Base-by-base conservation (phyloP, 2,797 vertebrate species). In the Epinephelus malabaricus region DNA sequence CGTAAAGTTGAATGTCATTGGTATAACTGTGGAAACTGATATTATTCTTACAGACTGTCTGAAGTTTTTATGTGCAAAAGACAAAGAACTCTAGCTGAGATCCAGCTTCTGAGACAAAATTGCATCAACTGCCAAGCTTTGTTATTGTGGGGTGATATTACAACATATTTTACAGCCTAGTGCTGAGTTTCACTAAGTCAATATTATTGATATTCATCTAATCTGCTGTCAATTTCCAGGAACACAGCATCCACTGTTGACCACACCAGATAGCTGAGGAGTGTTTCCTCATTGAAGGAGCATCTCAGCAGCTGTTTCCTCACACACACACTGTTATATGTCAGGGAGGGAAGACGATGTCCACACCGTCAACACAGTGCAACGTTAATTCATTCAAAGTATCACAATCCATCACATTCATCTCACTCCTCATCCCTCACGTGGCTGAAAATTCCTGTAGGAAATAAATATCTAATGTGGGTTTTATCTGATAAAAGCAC, bases 171-270 rank as follows among this genome's bases (percentile, higher is more conserved):
- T 61, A 69, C 45, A 63, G 40, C 47, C 34, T 34, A 17, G 45
- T 10, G 6, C 40, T 1, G 2, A n/a, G 21, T 50, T 73, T 47
- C 21, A 63, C 23, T 40, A 1, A 51, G 74, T 81, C 87, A 85
- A 79, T 84, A 64, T 81, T 75, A 81, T 76, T 67, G 59, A 79
- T 79, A 27, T 4, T 30, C 3, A 69, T 79, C 53, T 75, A 68
- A 86, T 86, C 50, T 46, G 15, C 25, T 38, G 49, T 64, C 45
- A 70, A 1, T 82, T 86, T 90, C 77, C 80, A 60, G 62, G n/a
- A 82, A 65, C 62, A 75, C 25, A 79, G 65, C 83, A 69, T 63
- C 19, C 34, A 6, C 40, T 76, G 67, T 60, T 76, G 51, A 62
- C 53, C 49, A 54, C 66, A 64, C 23, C 10, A 81, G 25, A 82